Evolutionary conservation across 2,888 invertebrate genomes (phyloP), one percentile per base, ranked within the genome.

Genomic region (Eulithis testata): DNA sequence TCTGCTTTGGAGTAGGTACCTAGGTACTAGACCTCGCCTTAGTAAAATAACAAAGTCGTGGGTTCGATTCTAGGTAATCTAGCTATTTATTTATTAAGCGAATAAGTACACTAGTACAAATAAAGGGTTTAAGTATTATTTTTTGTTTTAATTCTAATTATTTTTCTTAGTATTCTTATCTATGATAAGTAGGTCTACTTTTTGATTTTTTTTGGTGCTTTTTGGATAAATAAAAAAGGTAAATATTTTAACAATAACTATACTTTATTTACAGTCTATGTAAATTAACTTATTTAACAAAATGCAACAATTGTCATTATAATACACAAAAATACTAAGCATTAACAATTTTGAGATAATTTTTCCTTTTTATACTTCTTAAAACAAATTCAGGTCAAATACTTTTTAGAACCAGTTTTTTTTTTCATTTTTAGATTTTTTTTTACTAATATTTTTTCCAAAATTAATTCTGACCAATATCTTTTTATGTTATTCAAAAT

Each of bases 231-330:
- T 0, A 31, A 31, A 51, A 31, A 4, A 21, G 21, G 2, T 21
- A 21, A 53, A 14, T 12, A 1, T 6, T 27, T 37, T 14, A 52
- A 37, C 14, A 55, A 56, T 50, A 52, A 58, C 49, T 58, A 59
- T 61, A 43, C 54, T 69, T 71, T 71, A 71, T 71, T 69, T 69
- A 69, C 70, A 72, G 45, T 60, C 62, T 68, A 67, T 52, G 47
- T 54, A 67, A 67, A 50, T 52, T 63, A 54, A 59, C 60, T 58
- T 63, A 59, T 50, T 45, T 53, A 70, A 65, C 51, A 56, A 74
- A 74, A 74, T 74, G 74, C 74, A 71, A 66, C 44, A 54, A 45
- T 21, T 64, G 58, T 69, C 65, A 69, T 66, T 53, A 58, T 11
- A 68, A 66, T 66, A 60, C 47, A 66, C 60, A 51, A 51, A 57